These are phyloP conservation scores for Hyla sarda DNA, from an alignment of 2,113 vertebrate genomes.

Conservation along the genomic window DNA sequence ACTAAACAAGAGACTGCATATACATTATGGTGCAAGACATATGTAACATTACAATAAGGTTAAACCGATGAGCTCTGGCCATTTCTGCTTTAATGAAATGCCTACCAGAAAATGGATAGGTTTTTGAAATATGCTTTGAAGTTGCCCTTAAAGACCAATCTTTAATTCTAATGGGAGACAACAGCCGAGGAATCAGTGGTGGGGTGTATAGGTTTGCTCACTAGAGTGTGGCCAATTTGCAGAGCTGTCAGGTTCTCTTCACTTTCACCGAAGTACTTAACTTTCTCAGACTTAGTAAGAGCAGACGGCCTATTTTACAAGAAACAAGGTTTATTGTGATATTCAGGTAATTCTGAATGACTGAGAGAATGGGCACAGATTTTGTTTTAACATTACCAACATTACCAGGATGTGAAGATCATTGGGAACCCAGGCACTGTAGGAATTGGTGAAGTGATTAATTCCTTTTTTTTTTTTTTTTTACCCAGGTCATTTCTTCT, in stretches of 20 bases:
- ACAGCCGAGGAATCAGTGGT: not conserved
- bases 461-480: no score
- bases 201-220: slow-evolving; percentile 43
- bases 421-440: no score
- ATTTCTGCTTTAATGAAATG: slow-evolving; percentile 30
- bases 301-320: slow-evolving; percentile 17
- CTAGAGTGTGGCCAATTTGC: slow-evolving; percentile 49
- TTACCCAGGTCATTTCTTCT: no score
- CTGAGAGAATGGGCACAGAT: not conserved
- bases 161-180: slow-evolving; percentile 41
- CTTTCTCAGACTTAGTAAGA: slow-evolving; percentile 28
- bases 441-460: no score
- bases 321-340: not conserved
- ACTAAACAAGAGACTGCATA: not conserved
- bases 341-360: not conserved
- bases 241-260: slow-evolving; percentile 34
- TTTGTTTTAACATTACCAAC: not conserved
- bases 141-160: slow-evolving; percentile 29
- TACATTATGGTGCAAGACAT: not conserved
- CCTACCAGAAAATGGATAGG: slow-evolving; percentile 14
- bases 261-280: slow-evolving; percentile 35
- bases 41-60: not conserved
- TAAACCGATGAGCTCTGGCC: slow-evolving; percentile 2
- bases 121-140: slow-evolving; percentile 11
- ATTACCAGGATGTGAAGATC: no score